These are phyloP conservation scores for Eumeta japonica DNA, from an alignment of 1,140 invertebrate genomes.

Conservation along the genomic window DNA sequence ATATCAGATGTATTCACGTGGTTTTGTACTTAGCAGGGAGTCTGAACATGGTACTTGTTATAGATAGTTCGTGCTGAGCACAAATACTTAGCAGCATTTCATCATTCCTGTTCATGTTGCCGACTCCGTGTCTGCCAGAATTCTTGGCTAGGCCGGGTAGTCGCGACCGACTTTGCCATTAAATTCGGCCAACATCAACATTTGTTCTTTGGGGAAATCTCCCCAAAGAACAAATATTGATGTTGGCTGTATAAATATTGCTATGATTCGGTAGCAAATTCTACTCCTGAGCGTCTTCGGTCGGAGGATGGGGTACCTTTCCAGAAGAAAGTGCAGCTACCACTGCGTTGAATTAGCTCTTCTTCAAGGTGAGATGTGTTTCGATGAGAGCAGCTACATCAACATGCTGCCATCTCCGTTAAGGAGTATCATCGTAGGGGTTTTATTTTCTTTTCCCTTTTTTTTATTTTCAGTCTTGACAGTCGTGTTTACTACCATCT, in stretches of 20 bases:
- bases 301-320: too few relatives aligned
- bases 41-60: conserved; percentile 20
- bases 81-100: conserved; percentile 16
- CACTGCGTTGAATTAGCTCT: too few relatives aligned
- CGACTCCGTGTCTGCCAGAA: conserved; percentile 18
- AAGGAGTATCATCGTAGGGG: too few relatives aligned
- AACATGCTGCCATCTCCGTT: too few relatives aligned
- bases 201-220: conserved; percentile 11
- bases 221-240: conserved; percentile 11
- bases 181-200: conserved; percentile 18
- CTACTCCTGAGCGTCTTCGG: too few relatives aligned
- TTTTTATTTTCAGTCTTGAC: too few relatives aligned
- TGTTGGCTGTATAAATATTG: conserved; percentile 19
- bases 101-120: conserved; percentile 19
- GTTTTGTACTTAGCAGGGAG: conserved; percentile 18
- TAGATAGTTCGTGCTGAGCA: conserved; percentile 13
- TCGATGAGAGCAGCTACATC: too few relatives aligned
- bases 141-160: conserved; percentile 13
- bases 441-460: too few relatives aligned
- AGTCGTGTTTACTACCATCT: too few relatives aligned
- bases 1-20: conserved; percentile 19
- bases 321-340: too few relatives aligned
- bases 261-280: too few relatives aligned
- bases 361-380: too few relatives aligned
- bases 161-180: conserved; percentile 15